Conservation (phyloP, 2,797 vertebrate species). For the Craterocephalus amniculus region DNA sequence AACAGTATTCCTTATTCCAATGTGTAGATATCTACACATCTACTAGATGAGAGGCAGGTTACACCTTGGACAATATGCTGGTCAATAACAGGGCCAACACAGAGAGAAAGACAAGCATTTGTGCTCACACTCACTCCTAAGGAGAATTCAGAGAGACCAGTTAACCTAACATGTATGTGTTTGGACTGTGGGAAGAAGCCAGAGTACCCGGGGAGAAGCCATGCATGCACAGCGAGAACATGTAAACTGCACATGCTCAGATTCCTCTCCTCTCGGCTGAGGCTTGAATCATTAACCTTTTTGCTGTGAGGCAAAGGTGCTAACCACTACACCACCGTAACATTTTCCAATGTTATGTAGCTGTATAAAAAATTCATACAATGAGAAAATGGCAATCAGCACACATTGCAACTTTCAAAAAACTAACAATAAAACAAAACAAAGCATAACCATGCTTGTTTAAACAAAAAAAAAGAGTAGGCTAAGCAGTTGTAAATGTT, state of each 20-base stretch:
- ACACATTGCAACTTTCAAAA: background rate
- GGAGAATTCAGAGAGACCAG: no score
- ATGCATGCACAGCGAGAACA: no score
- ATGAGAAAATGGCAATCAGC: background rate
- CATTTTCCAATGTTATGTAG: background rate
- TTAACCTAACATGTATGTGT: no score
- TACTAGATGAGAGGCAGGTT: no score
- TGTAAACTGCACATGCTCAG: background rate
- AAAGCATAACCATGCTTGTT: background rate
- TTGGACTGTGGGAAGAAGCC: no score
- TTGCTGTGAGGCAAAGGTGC: background rate
- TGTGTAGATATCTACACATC: no score
- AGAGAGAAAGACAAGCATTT: no score
- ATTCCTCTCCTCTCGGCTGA: background rate
- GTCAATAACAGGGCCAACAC: no score
- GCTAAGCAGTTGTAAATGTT: constrained; percentile 18
- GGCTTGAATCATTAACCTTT: background rate
- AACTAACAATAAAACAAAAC: background rate
- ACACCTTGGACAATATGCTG: no score
- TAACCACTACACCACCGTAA: background rate
- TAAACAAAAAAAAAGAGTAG: constrained; percentile 6
- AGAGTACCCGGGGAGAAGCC: no score
- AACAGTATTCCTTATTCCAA: no score
- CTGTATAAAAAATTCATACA: background rate
- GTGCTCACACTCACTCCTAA: no score